Conservation (phyloP, 2,797 vertebrate genomes). For the Microctenopoma stevenorrisi region DNA sequence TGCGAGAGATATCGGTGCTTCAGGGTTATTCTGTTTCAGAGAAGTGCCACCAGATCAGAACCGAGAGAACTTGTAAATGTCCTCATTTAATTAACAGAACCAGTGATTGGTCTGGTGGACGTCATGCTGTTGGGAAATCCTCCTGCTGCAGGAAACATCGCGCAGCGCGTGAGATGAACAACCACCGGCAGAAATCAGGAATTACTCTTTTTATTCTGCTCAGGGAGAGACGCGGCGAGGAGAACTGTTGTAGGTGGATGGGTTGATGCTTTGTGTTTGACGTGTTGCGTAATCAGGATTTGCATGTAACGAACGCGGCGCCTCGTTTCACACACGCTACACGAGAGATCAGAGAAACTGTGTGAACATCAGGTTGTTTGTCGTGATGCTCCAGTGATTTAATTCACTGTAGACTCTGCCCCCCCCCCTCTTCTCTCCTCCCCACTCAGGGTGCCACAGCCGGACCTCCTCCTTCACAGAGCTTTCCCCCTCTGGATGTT, state of each 20-base stretch:
- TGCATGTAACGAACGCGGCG: slow-evolving; percentile 35
- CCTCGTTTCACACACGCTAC: not conserved
- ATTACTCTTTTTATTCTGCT: not conserved
- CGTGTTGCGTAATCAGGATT: slow-evolving; percentile 51
- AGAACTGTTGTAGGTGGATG: slow-evolving; percentile 51
- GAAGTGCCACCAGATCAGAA: not conserved
- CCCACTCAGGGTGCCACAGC: slow-evolving; percentile 44
- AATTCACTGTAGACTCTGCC: slow-evolving; percentile 48
- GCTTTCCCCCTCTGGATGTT: slow-evolving; percentile 51
- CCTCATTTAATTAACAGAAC: too few species aligned
- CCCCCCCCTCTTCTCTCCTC: slow-evolving; percentile 16
- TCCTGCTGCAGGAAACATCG: not conserved
- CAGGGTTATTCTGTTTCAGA: not conserved
- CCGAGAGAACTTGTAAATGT: not conserved
- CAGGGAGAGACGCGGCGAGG: slow-evolving; percentile 32
- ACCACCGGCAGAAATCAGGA: too few species aligned
- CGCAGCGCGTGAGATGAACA: slow-evolving; percentile 13
- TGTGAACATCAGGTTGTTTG: not conserved
- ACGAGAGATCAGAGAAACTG: not conserved
- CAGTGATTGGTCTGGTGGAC: too few species aligned
- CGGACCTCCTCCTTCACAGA: slow-evolving; percentile 38
- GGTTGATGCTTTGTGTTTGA: slow-evolving; percentile 41
- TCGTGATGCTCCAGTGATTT: slow-evolving; percentile 15
- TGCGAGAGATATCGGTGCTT: not conserved
- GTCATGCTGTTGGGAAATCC: too few species aligned